phyloP scores from a whole-genome alignment of 2,888 invertebrate species.

The Crossocerus cetratus region DNA sequence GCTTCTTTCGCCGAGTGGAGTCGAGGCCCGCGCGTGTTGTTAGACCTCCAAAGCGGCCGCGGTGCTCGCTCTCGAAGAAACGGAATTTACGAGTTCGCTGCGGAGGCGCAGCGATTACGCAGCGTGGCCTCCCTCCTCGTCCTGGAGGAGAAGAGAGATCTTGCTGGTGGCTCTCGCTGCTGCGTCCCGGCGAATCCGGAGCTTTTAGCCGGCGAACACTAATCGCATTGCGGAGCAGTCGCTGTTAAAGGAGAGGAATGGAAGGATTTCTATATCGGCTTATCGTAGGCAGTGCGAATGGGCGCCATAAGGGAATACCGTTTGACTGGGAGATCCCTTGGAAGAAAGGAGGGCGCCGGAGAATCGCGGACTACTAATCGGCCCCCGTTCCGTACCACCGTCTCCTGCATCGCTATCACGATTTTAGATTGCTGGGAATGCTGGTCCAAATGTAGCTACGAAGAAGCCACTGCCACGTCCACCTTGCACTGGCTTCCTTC shows the following conservation, averaged over 20 bases:
- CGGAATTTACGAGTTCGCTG: slow-evolving; percentile 62
- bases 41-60: slow-evolving; percentile 15
- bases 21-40: slow-evolving; percentile 24
- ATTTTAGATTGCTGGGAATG: slow-evolving; percentile 55
- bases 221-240: not conserved
- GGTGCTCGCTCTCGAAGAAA: slow-evolving; percentile 47
- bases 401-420: slow-evolving; percentile 47
- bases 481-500: slow-evolving; percentile 18
- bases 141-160: too few species aligned
- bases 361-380: slow-evolving; percentile 54
- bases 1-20: slow-evolving; percentile 29
- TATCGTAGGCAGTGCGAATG: slow-evolving; percentile 27
- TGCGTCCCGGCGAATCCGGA: not conserved
- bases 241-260: slow-evolving; percentile 32
- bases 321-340: slow-evolving; percentile 51
- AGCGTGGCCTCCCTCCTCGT: slow-evolving; percentile 52
- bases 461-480: slow-evolving; percentile 20
- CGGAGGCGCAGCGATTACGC: slow-evolving; percentile 59
- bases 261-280: slow-evolving; percentile 35
- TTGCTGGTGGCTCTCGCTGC: too few species aligned
- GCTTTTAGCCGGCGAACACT: slow-evolving; percentile 5
- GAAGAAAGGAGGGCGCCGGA: slow-evolving; percentile 44
- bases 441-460: slow-evolving; percentile 32
- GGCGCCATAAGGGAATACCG: slow-evolving; percentile 49
- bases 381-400: slow-evolving; percentile 14